phyloP scores from a whole-genome alignment of 2,888 invertebrate species.

The Ormyrus pomaceus region DNA sequence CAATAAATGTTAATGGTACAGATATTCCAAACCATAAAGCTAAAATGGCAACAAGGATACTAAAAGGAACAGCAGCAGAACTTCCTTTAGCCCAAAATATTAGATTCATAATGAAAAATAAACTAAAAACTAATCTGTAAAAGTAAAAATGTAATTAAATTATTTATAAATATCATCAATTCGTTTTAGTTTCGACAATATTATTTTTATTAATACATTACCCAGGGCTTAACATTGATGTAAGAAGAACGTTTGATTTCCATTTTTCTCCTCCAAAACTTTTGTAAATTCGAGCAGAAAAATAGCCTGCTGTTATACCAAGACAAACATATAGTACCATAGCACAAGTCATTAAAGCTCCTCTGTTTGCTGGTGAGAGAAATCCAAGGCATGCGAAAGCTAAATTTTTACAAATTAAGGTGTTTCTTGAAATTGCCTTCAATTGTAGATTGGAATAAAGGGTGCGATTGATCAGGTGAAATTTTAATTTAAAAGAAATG shows the following conservation, averaged over 20 bases:
- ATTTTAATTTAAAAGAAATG: too few relatives aligned
- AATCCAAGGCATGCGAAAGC: slow-evolving; percentile 99
- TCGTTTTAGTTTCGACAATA: neutral
- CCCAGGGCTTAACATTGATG: slow-evolving; percentile 98
- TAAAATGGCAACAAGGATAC: slow-evolving; percentile 93
- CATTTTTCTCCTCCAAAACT: slow-evolving; percentile 99
- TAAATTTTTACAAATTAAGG: slow-evolving; percentile 62
- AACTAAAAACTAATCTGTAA: slow-evolving; percentile 92
- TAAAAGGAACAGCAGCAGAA: slow-evolving; percentile 98
- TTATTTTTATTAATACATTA: slow-evolving; percentile 71
- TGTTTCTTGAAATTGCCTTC: too few relatives aligned
- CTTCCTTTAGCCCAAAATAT: slow-evolving; percentile 97
- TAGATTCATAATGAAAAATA: slow-evolving; percentile 98
- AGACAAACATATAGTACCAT: slow-evolving; percentile 97
- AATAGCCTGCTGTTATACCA: slow-evolving; percentile 97
- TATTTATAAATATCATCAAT: neutral
- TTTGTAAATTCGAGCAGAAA: slow-evolving; percentile 97
- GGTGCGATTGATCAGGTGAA: neutral
- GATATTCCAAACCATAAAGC: slow-evolving; percentile 99
- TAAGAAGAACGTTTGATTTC: slow-evolving; percentile 98
- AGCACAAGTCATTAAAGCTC: slow-evolving; percentile 98
- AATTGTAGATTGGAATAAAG: too few relatives aligned
- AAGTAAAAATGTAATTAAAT: slow-evolving; percentile 51
- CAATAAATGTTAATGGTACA: slow-evolving; percentile 97
- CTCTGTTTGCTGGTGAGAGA: slow-evolving; percentile 98